Evolutionary conservation across 2,113 vertebrate genomes (phyloP).

Genomic region (Chlamydotis undulata): DNA sequence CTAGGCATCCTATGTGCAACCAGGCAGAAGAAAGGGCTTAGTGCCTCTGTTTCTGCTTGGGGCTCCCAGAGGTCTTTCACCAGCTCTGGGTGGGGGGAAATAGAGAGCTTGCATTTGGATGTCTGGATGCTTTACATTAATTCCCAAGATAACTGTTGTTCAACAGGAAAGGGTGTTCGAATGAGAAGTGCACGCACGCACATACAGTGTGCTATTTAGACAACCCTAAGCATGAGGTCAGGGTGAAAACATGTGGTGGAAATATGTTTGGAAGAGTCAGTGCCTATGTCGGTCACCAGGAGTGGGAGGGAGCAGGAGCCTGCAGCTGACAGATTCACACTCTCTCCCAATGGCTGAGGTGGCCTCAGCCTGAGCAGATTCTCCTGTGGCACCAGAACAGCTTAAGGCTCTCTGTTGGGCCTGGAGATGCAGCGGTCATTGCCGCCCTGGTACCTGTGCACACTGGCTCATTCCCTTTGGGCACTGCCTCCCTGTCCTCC

Average conservation of each 20-base stretch:
- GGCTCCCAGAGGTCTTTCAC: not conserved
- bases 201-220: conserved; percentile 56
- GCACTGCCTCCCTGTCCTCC: rapidly evolving
- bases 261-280: conserved; percentile 70
- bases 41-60: not conserved
- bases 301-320: conserved; percentile 47
- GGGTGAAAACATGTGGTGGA: conserved; percentile 71
- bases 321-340: conserved; percentile 47
- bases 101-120: not conserved
- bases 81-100: not conserved
- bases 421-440: not conserved
- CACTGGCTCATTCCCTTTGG: not conserved
- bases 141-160: conserved; percentile 55
- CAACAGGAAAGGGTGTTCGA: conserved; percentile 57
- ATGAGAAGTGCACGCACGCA: conserved; percentile 44
- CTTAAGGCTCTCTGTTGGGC: not conserved
- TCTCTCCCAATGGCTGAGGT: not conserved
- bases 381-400: not conserved
- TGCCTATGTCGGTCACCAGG: conserved; percentile 38
- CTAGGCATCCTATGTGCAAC: not conserved
- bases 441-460: not conserved
- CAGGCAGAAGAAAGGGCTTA: not conserved
- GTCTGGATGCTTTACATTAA: conserved; percentile 14
- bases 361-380: conserved; percentile 14
- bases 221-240: conserved; percentile 64